phyloP scores from a whole-genome alignment of 2,888 invertebrate species.

The Dicyrtomina minuta region DNA sequence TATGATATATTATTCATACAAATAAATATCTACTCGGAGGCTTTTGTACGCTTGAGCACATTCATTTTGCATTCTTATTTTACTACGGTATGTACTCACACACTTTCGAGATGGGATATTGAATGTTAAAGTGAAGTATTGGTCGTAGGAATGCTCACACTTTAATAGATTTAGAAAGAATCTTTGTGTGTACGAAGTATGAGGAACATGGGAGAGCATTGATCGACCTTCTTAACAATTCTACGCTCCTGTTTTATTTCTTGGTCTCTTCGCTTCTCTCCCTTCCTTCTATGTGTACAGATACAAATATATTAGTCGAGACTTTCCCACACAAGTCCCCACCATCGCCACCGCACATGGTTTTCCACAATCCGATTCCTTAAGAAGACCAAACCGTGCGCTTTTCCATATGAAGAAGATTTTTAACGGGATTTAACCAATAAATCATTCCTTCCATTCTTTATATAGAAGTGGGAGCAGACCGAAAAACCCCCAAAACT shows the following conservation, averaged over 20 bases:
- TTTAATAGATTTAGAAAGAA: no score
- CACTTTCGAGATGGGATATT: no score
- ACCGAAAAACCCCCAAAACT: background rate
- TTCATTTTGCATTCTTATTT: no score
- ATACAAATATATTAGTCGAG: background rate
- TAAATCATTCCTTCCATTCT: conserved; percentile 32
- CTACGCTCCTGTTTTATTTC: background rate
- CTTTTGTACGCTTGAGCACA: no score
- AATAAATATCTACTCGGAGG: no score
- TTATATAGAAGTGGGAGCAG: no score
- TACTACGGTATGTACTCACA: no score
- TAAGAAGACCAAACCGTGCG: background rate
- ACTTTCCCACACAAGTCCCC: conserved; percentile 20
- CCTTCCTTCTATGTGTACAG: background rate
- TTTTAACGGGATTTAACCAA: conserved; percentile 26
- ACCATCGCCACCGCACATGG: conserved; percentile 1
- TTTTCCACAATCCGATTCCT: background rate
- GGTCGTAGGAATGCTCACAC: no score
- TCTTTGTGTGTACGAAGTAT: no score
- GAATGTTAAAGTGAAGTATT: no score
- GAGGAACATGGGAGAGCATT: conserved; percentile 6
- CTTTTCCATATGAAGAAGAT: conserved; percentile 23
- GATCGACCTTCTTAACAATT: conserved; percentile 17
- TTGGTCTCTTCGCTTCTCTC: conserved; percentile 1
- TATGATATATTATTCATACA: no score